Conservation (phyloP, 2,113 vertebrate genomes). For the Apeltes quadracus region DNA sequence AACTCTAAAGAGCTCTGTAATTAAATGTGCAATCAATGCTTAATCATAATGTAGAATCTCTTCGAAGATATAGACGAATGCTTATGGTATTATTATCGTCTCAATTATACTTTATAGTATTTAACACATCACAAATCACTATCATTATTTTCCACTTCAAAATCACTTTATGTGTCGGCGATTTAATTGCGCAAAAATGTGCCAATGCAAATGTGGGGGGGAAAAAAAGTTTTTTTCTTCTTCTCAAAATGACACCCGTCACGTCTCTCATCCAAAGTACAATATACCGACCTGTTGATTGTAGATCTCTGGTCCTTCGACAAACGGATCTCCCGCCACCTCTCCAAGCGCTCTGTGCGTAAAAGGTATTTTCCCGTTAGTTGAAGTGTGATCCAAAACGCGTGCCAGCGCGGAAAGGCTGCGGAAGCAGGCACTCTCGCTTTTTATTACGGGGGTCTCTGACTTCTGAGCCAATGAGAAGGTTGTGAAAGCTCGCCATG, state of each 20-base stretch:
- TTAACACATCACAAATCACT: not conserved
- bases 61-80: not conserved
- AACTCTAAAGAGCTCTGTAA: slow-evolving; percentile 10
- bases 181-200: not conserved
- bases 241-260: not conserved
- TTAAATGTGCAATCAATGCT: not conserved
- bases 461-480: slow-evolving; percentile 74
- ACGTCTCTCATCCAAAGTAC: too few species aligned
- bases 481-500: slow-evolving; percentile 55
- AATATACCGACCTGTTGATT: slow-evolving; percentile 59
- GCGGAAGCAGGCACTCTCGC: slow-evolving; percentile 26
- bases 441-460: slow-evolving; percentile 66
- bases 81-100: not conserved
- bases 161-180: not conserved
- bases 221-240: slow-evolving; percentile 20
- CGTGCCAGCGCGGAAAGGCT: slow-evolving; percentile 41
- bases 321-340: not conserved
- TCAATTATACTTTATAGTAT: not conserved
- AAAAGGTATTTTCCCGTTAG: slow-evolving; percentile 44
- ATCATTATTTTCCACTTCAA: not conserved
- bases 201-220: not conserved
- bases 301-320: slow-evolving; percentile 22
- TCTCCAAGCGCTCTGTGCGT: slow-evolving; percentile 60
- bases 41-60: not conserved
- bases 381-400: slow-evolving; percentile 30